Conservation (phyloP, 53 echinoderm and acorn worm species). For the Actinopyga echinites region DNA sequence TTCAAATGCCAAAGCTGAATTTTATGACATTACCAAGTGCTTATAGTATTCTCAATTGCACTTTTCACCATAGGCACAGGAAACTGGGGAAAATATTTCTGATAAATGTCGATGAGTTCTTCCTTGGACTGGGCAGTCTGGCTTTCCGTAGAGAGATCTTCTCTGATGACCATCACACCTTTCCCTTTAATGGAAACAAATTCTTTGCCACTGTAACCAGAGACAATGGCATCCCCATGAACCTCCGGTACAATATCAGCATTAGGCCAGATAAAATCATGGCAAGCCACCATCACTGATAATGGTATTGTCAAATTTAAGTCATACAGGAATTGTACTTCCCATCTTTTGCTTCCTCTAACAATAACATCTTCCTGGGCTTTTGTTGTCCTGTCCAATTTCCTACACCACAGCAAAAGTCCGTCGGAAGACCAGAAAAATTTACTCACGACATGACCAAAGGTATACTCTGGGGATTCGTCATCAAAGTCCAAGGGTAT, state of each 20-base stretch:
- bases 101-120: neutral
- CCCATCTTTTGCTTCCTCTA: neutral
- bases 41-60: constrained; percentile 6
- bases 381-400: neutral
- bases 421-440: neutral
- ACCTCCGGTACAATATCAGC: constrained; percentile 15
- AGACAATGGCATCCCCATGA: neutral
- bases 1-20: too few species aligned
- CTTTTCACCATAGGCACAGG: neutral
- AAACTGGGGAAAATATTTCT: constrained; percentile 27
- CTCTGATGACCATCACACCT: neutral
- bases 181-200: constrained; percentile 7
- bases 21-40: neutral
- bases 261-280: constrained; percentile 7
- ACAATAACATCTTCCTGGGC: neutral
- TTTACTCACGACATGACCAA: neutral
- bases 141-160: neutral
- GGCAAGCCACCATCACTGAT: neutral
- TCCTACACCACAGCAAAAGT: neutral
- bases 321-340: neutral
- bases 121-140: neutral
- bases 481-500: neutral
- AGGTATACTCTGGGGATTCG: constrained; percentile 12
- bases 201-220: constrained; percentile 10
- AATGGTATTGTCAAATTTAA: neutral